These are phyloP conservation scores for Orius insidiosus DNA, from an alignment of 1,140 invertebrate genomes.

Conservation along the genomic window DNA sequence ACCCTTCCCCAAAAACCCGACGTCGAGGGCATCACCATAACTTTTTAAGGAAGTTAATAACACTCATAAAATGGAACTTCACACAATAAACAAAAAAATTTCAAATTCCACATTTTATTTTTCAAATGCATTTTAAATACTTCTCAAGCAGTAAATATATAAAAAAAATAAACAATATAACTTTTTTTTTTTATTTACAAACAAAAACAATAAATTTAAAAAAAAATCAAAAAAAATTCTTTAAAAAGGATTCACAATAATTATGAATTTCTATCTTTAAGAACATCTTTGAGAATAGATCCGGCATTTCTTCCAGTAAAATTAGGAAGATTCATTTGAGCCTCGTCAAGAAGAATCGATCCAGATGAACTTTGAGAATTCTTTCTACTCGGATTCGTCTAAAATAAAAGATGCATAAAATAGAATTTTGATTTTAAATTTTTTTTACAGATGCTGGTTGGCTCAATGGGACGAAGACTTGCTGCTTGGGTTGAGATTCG, in stretches of 20 bases:
- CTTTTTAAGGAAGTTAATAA: too few relatives aligned
- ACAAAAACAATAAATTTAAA: too few relatives aligned
- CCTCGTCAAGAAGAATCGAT: slow-evolving; percentile 2
- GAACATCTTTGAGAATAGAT: slow-evolving; percentile 14
- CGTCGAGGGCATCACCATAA: too few relatives aligned
- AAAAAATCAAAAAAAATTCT: too few relatives aligned
- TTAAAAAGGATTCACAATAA: neutral
- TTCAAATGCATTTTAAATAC: too few relatives aligned
- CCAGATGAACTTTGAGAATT: neutral
- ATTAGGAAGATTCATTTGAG: neutral
- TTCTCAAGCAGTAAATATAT: too few relatives aligned
- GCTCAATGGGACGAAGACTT: slow-evolving; percentile 36
- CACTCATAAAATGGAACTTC: too few relatives aligned
- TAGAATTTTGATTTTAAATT: neutral
- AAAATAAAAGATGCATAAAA: neutral
- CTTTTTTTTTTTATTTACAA: too few relatives aligned
- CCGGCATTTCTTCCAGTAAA: slow-evolving; percentile 9
- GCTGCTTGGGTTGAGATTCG: slow-evolving; percentile 55
- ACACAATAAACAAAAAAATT: too few relatives aligned
- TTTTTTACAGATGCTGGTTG: slow-evolving; percentile 2
- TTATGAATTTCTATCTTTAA: slow-evolving; percentile 12
- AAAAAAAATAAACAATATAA: too few relatives aligned
- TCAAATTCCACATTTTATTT: too few relatives aligned
- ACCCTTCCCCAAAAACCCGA: too few relatives aligned
- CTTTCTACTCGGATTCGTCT: slow-evolving; percentile 4